Conservation (phyloP, 1,140 invertebrate species). For the Drosophila prosaltans region DNA sequence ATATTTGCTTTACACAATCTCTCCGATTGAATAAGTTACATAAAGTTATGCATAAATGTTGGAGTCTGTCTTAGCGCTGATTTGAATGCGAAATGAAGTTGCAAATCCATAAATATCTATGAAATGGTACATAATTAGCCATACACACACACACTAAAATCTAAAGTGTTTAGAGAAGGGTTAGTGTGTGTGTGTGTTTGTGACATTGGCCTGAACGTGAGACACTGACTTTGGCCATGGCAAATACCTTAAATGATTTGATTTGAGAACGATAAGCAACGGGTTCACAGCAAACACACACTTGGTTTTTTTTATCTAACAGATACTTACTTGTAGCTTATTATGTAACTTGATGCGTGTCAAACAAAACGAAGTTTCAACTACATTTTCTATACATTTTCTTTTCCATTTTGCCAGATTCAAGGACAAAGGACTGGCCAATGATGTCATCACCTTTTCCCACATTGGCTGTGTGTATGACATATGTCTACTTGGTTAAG, state of each 20-base stretch:
- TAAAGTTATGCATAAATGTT: conserved; percentile 45
- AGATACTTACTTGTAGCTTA: conserved; percentile 20
- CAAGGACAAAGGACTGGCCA: conserved; percentile 92
- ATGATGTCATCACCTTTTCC: conserved; percentile 93
- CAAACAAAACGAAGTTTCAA: not conserved
- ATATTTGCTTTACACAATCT: conserved; percentile 28
- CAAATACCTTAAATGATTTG: conserved; percentile 17
- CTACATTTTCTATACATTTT: not conserved
- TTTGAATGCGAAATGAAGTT: conserved; percentile 63
- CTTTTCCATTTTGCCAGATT: conserved; percentile 85
- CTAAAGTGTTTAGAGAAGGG: not conserved
- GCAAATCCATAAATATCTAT: conserved; percentile 3
- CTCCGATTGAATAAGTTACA: conserved; percentile 34
- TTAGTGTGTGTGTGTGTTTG: not conserved
- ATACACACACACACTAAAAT: too few species aligned
- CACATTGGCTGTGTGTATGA: conserved; percentile 90
- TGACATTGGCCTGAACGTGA: not conserved
- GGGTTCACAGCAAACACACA: conserved; percentile 4
- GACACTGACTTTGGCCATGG: conserved; percentile 27
- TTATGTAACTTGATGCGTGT: not conserved
- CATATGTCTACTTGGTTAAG: conserved; percentile 91
- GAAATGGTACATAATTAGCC: not conserved
- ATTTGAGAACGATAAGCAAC: conserved; percentile 55
- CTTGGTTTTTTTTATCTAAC: conserved; percentile 44
- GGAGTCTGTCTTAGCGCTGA: conserved; percentile 32